These are phyloP conservation scores for Drosophila villosipedis DNA, from an alignment of 2,888 invertebrate species.

Conservation along the genomic window DNA sequence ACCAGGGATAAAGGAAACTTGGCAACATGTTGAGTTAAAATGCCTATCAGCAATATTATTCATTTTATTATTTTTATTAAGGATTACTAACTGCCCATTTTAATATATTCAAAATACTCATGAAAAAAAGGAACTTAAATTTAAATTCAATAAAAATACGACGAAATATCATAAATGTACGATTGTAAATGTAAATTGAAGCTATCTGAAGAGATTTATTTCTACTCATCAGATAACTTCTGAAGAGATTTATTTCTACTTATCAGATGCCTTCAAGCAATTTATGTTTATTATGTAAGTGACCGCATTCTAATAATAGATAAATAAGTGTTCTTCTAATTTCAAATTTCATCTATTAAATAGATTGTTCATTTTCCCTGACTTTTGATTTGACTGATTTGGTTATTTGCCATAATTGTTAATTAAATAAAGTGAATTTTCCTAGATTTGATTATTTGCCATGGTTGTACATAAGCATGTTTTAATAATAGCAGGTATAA, in stretches of 20 bases:
- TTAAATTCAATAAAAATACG: background rate
- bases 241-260: background rate
- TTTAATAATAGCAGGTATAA: background rate
- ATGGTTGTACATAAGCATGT: too few relatives aligned
- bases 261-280: background rate
- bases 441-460: too few relatives aligned
- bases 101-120: background rate
- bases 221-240: background rate
- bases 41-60: background rate
- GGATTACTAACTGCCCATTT: background rate
- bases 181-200: background rate
- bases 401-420: background rate
- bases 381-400: background rate
- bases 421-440: background rate
- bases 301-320: background rate
- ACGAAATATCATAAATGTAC: background rate
- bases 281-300: background rate
- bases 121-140: background rate
- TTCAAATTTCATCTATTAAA: background rate
- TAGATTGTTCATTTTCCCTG: background rate
- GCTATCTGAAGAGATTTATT: background rate
- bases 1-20: conserved; percentile 20
- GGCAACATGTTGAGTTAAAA: background rate
- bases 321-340: background rate
- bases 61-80: background rate